Base-by-base conservation (phyloP, 2,797 vertebrate species). In the Babyrousa celebensis region DNA sequence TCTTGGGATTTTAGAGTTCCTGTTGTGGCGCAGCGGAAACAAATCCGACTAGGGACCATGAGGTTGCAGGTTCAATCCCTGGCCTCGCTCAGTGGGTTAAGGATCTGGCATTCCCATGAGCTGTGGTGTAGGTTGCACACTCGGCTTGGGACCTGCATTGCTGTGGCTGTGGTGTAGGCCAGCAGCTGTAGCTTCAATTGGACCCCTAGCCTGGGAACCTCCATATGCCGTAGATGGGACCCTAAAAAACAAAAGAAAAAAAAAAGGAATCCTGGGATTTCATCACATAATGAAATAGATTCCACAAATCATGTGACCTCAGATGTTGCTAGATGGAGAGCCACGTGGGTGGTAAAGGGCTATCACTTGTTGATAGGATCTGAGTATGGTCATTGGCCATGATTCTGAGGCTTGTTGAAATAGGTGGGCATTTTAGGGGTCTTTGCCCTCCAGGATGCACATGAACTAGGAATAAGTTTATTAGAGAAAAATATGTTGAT, bases 211-310 rank as follows among this genome's bases (percentile, higher is more conserved):
- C 43, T 48, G 43, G 9, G 43, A 48, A 48, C 6, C 5, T 10
- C 43, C 43, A 48, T 48, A 48, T 48, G 43, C 43, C 43, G 9
- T 10, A 48, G 43, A 48, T 48, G 43, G 6, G 43, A 10, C 43
- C 43, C 43, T 48, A 48, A 48, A 48, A 48, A 48, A 10, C 43
- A 48, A 48, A 48, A 48, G 9, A 48, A 48, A 48, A 48, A 48
- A 48, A 48, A 48, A 48, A 10, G 43, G 74, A 85, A n/a, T 70
- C 48, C n/a, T 90, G 27, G 23, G 25, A 17, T 86, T 92, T 94
- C 43, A 93, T 93, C 63, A 94, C 70, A 84, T 93, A 87, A 71
- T 77, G 94, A 75, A 86, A 63, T 58, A 60, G 62, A 68, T 12
- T 85, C 56, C 32, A 6, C 77, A 83, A 65, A 67, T 95, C 60